A percentile compares a stretch with the other conserved stretches of the same genome.
Conservation (phyloP, 2,888 invertebrate species). For the Pandemis cinnamomeana region DNA sequence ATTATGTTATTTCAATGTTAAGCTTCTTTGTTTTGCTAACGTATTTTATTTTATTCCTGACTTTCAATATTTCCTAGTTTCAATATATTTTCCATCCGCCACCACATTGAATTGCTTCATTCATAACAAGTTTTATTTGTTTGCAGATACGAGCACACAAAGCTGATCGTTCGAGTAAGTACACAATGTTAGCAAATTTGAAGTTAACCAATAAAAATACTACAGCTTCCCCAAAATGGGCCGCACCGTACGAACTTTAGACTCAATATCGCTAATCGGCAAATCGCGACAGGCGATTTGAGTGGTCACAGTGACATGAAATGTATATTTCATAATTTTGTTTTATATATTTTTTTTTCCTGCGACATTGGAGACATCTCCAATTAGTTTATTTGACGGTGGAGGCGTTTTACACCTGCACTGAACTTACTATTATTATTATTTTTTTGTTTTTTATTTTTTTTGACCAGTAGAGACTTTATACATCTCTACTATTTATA, state of each 20-base stretch:
- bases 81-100: not conserved
- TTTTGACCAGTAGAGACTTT: too few relatives aligned
- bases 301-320: not conserved
- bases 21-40: too few relatives aligned
- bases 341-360: too few relatives aligned
- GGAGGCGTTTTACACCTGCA: too few relatives aligned
- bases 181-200: constrained; percentile 34
- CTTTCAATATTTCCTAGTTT: not conserved
- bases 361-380: too few relatives aligned
- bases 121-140: constrained; percentile 48
- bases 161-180: constrained; percentile 56
- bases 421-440: too few relatives aligned
- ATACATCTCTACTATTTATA: too few relatives aligned
- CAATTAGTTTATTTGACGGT: too few relatives aligned
- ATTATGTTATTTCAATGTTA: too few relatives aligned
- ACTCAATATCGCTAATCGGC: not conserved
- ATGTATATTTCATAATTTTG: too few relatives aligned
- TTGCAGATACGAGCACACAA: constrained; percentile 51
- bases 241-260: not conserved
- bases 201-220: constrained; percentile 11
- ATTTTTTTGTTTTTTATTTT: too few relatives aligned
- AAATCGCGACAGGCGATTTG: not conserved
- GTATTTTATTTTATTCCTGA: not conserved
- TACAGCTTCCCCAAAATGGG: not conserved
- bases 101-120: constrained; percentile 1